Conservation (phyloP, 2,888 invertebrate genomes). For the Lordiphosa andalusiaca region DNA sequence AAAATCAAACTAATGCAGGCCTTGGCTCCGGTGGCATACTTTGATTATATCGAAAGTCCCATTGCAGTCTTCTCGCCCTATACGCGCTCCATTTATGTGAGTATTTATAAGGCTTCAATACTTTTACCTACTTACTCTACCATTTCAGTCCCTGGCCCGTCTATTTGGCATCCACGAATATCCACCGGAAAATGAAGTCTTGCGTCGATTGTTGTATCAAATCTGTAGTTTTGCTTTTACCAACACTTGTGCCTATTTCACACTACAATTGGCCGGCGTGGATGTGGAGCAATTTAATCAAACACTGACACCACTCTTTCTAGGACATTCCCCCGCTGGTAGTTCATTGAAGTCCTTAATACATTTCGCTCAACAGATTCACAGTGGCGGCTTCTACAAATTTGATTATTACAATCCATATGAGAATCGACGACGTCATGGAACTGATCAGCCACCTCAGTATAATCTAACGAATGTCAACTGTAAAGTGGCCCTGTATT, state of each 20-base stretch:
- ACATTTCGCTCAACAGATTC: slow-evolving; percentile 82
- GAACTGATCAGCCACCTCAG: slow-evolving; percentile 69
- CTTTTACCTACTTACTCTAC: no score
- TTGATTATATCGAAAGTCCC: slow-evolving; percentile 74
- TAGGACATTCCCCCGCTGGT: slow-evolving; percentile 83
- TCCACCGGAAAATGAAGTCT: slow-evolving; percentile 35
- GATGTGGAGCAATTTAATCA: slow-evolving; percentile 78
- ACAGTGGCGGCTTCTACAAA: slow-evolving; percentile 77
- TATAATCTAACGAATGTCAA: slow-evolving; percentile 81
- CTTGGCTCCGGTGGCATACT: slow-evolving; percentile 82
- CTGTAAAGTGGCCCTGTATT: slow-evolving; percentile 78
- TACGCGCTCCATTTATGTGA: slow-evolving; percentile 1
- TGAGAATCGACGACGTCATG: slow-evolving; percentile 33
- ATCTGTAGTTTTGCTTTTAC: slow-evolving; percentile 33
- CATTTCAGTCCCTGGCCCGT: background rate
- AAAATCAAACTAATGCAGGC: slow-evolving; percentile 81
- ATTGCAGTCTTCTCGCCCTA: slow-evolving; percentile 15
- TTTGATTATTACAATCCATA: slow-evolving; percentile 81
- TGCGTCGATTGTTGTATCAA: slow-evolving; percentile 21
- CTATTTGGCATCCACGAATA: slow-evolving; percentile 44
- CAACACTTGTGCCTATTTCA: slow-evolving; percentile 67
- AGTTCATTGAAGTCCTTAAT: slow-evolving; percentile 81
- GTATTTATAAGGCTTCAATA: background rate
- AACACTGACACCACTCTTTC: slow-evolving; percentile 82
- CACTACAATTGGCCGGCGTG: slow-evolving; percentile 81